These are phyloP conservation scores for Rhea pennata DNA, from an alignment of 2,113 vertebrate species.

Conservation along the genomic window DNA sequence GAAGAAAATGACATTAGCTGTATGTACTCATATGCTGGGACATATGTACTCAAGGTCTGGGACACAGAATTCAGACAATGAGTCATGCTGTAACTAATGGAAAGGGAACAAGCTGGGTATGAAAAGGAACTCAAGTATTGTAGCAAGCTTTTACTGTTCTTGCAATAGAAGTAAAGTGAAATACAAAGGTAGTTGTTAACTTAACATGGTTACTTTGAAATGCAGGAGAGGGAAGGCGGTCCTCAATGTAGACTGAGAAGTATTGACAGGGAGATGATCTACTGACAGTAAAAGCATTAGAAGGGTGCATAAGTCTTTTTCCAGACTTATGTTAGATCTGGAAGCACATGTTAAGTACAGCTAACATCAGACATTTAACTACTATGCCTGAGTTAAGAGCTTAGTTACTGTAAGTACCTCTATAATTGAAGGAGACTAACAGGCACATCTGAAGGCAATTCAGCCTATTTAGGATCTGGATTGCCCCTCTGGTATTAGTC, in stretches of 20 bases:
- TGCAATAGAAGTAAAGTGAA: background rate
- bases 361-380: conserved; percentile 47
- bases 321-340: background rate
- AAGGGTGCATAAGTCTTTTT: conserved; percentile 7
- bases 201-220: background rate
- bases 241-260: background rate
- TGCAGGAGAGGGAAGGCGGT: background rate
- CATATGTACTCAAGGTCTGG: background rate
- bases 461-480: background rate
- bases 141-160: background rate
- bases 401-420: conserved; percentile 29
- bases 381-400: conserved; percentile 7
- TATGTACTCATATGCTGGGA: background rate
- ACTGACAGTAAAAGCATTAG: background rate
- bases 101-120: background rate
- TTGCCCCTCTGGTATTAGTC: background rate
- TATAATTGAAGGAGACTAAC: conserved; percentile 28
- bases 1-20: background rate
- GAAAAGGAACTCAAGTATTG: background rate
- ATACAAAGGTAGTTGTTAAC: background rate
- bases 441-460: conserved; percentile 1
- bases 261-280: background rate
- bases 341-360: background rate
- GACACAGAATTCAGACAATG: background rate
- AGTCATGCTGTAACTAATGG: background rate